These are phyloP conservation scores for Rhineura floridana DNA, from an alignment of 2,113 vertebrate species.

Conservation along the genomic window DNA sequence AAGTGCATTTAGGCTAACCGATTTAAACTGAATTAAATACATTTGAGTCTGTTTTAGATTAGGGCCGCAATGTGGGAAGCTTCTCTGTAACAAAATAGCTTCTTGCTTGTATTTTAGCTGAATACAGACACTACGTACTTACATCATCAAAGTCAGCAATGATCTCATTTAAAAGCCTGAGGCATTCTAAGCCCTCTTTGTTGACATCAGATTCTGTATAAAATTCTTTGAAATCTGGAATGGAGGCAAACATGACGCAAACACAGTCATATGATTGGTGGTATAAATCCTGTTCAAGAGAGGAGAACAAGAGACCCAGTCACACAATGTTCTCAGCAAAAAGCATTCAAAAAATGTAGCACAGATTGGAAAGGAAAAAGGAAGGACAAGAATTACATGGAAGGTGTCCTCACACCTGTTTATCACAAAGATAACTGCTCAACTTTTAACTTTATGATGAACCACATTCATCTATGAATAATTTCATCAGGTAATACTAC, in stretches of 20 bases:
- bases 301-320: conserved; percentile 6
- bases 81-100: not conserved
- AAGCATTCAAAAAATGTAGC: not conserved
- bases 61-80: not conserved
- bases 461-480: not conserved
- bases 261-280: conserved; percentile 98
- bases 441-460: not conserved
- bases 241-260: conserved; percentile 98
- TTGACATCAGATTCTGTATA: conserved; percentile 98
- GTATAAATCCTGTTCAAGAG: conserved; percentile 87
- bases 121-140: conserved; percentile 50
- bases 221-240: conserved; percentile 98
- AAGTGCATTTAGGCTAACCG: not conserved
- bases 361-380: not conserved
- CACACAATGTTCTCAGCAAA: not conserved
- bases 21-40: not conserved
- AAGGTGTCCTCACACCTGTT: not conserved
- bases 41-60: not conserved
- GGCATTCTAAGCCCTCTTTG: conserved; percentile 96
- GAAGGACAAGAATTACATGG: not conserved
- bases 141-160: conserved; percentile 94
- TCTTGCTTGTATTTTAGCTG: not conserved
- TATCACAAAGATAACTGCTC: not conserved
- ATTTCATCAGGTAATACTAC: not conserved
- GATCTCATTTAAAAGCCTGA: conserved; percentile 78